Evolutionary conservation across 2,888 invertebrate species (phyloP), one percentile per base, ranked within the genome.

Genomic region (Sipha maydis): DNA sequence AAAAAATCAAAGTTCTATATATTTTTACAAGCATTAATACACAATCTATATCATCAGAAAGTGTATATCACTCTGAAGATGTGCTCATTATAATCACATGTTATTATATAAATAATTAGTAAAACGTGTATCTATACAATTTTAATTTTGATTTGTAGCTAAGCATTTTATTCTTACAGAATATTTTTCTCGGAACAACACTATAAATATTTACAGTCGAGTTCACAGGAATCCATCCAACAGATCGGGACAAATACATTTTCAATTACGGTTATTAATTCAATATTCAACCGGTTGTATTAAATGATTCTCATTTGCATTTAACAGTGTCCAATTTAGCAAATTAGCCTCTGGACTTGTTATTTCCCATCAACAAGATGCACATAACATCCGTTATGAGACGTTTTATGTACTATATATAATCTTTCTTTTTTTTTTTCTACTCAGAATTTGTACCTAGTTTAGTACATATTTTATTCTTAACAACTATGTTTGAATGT

Each of bases 301-400:
- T 21, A 85, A 77, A 77, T 31, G 76, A 48, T 77, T 69, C 85
- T 85, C 31, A 85, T 85, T 85, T 85, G 77, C 85, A 85, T 85
- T 77, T 77, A 85, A 77, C 77, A 48, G 67, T 85, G 41, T 69
- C 25, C 21, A 61, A 28, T 61, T 84, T 84, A n/a, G 34, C 31
- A 77, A 67, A 77, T 77, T 48, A 25, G 67, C 85, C 77, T 77
- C 85, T 19, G 77, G 85, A 31, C 56, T 76, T 19, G 38, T 67
- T 77, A 67, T 77, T 85, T 67, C 31, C 48, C 14, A 48, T 41
- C 25, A 41, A 61, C 21, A 75, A 75, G n/a, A 21, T 4, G 28
- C 56, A 61, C 28, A 84, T 61, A 56, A 76, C 31, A 84, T 28
- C 61, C 83, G 54, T 84, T 83, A 75, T 1, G 61, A 69, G 28